Percentiles rank a stretch among this genome's conserved stretches.
phyloP scores from a whole-genome alignment of 2,113 vertebrate species.

The Himantopus leucocephalus region DNA sequence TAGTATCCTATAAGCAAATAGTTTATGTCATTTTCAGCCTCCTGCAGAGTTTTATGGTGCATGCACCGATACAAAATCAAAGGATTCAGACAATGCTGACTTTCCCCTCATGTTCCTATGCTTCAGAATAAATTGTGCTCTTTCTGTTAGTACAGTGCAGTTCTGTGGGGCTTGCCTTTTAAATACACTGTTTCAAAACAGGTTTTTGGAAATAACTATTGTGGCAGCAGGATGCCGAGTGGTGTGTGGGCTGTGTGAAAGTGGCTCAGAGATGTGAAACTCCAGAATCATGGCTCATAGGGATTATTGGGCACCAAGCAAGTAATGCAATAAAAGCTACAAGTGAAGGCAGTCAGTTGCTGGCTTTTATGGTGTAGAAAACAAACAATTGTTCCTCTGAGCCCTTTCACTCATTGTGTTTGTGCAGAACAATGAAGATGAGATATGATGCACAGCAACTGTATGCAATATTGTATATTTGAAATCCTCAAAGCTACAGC shows the following conservation, averaged over 20 bases:
- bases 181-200: not conserved
- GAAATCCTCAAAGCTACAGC: not conserved
- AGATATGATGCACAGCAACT: not conserved
- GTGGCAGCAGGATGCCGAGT: conserved; percentile 38
- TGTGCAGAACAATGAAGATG: not conserved
- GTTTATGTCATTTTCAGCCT: not conserved
- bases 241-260: conserved; percentile 40
- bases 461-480: not conserved
- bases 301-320: not conserved
- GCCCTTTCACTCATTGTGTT: not conserved
- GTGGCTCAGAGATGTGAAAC: conserved; percentile 15
- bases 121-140: not conserved
- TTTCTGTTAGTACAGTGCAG: not conserved
- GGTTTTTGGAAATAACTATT: conserved; percentile 3
- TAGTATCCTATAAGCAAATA: not conserved
- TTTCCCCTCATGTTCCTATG: not conserved
- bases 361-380: not conserved
- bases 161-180: not conserved
- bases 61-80: not conserved
- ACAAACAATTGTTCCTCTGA: not conserved
- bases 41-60: not conserved
- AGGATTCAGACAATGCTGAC: not conserved
- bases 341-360: not conserved
- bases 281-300: not conserved
- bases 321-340: not conserved